Evolutionary conservation across 2,888 invertebrate species (phyloP).

Genomic region (Agrilus mali): DNA sequence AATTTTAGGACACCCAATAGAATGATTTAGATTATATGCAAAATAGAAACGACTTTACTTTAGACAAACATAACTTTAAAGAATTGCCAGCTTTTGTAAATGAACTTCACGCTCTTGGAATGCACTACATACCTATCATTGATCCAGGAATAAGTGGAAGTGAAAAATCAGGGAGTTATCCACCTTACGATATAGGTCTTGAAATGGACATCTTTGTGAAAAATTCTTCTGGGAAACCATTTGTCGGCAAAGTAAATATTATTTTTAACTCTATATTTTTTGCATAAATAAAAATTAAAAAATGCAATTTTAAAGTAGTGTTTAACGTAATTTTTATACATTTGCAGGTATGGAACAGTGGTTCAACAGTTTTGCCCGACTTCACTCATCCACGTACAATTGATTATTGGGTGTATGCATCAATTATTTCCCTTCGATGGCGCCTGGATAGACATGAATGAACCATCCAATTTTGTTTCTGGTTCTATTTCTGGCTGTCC

Average conservation of each 20-base stretch:
- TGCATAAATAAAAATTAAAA: conserved; percentile 11
- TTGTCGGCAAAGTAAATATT: conserved; percentile 52
- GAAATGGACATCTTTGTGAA: conserved; percentile 62
- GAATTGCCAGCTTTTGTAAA: conserved; percentile 57
- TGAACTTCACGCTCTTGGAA: conserved; percentile 52
- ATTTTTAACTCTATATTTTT: background rate
- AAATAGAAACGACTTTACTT: conserved; percentile 66
- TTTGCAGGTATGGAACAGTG: conserved; percentile 55
- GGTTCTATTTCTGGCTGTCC: conserved; percentile 43
- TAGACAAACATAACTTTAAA: conserved; percentile 46
- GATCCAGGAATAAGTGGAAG: conserved; percentile 67
- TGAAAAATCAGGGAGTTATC: conserved; percentile 52
- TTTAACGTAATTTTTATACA: background rate
- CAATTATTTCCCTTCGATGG: conserved; percentile 59
- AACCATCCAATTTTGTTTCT: conserved; percentile 69
- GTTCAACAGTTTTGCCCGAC: conserved; percentile 66
- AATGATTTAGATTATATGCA: conserved; percentile 81
- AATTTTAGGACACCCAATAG: conserved; percentile 61
- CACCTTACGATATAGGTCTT: conserved; percentile 64
- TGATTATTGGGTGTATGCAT: conserved; percentile 61
- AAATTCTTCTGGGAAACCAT: conserved; percentile 50
- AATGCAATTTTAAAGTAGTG: conserved; percentile 4
- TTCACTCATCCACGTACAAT: conserved; percentile 62
- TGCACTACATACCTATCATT: conserved; percentile 64
- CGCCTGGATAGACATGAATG: conserved; percentile 87